Base-by-base conservation (phyloP, 2,113 vertebrate genomes). In the Noturus placidus region DNA sequence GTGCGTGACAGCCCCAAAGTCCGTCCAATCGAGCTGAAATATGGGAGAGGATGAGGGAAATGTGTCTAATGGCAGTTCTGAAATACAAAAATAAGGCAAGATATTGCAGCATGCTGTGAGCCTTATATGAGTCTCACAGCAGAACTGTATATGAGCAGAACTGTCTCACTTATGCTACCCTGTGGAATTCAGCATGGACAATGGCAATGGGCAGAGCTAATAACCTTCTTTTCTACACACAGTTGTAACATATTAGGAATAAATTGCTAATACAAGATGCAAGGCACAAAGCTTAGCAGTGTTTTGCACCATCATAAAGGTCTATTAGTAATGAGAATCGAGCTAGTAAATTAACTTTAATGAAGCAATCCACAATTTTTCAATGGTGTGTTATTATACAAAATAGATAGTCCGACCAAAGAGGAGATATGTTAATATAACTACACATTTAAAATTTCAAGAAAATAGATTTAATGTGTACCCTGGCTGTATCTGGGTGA, bases 131-230 rank as follows among this genome's bases (percentile, higher is more conserved):
- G 85, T 59, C 86, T 89, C n/a, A n/a, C n/a, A n/a, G n/a, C n/a
- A n/a, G n/a, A n/a, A n/a, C n/a, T n/a, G n/a, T 86, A 90, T 92
- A 94, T 92, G 93, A 92, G 90, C 89, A 25, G 86, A 91, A 89
- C 86, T 80, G 38, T 78, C 88, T 92, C 87, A 89, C 92, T 94
- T 91, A 89, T 91, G 90, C 70, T 90, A 89, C 89, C 57, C 87
- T 92, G 91, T 86, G 91, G 90, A 94, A 92, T 93, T 93, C 91
- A 92, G 89, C 89, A 72, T 84, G 89, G 92, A 92, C 89, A 90
- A 88, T 76, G 61, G 79, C 76, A 63, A 54, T 74, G 52, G 69
- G 76, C 76, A 85, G 78, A 82, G 79, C 77, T 74, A 85, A 82
- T 85, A 91, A 89, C 88, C 88, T 90, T 70, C 74, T 84, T 63